phyloP scores from a whole-genome alignment of 2,888 invertebrate genomes.

The Orchestes rusci region DNA sequence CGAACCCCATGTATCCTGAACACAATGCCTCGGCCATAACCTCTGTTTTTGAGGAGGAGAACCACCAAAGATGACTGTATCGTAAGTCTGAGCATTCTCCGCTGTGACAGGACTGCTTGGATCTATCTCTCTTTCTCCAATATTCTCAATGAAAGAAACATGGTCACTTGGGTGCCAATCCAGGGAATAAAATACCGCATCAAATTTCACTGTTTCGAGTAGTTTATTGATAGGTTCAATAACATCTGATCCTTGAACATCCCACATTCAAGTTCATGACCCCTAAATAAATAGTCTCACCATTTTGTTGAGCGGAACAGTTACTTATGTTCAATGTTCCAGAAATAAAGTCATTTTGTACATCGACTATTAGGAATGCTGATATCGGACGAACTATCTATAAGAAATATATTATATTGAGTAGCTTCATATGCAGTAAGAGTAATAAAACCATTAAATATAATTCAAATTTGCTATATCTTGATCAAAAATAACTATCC shows the following conservation, averaged over 20 bases:
- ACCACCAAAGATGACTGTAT: constrained; percentile 88
- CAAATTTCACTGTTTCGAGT: constrained; percentile 73
- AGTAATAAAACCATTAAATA: too few relatives aligned
- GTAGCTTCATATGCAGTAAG: not conserved
- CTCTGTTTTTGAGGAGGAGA: constrained; percentile 80
- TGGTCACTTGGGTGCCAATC: constrained; percentile 98
- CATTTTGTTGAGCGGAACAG: constrained; percentile 87
- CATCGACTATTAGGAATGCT: constrained; percentile 89
- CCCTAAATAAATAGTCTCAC: too few relatives aligned
- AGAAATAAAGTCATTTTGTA: constrained; percentile 96
- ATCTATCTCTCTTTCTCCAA: constrained; percentile 67
- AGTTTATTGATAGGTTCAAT: constrained; percentile 86
- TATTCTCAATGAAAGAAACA: constrained; percentile 93
- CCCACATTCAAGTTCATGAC: too few relatives aligned
- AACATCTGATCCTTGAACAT: constrained; percentile 58
- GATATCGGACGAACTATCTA: constrained; percentile 79
- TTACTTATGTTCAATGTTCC: constrained; percentile 90
- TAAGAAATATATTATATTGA: constrained; percentile 21
- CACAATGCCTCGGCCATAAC: constrained; percentile 94
- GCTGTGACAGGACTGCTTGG: constrained; percentile 64
- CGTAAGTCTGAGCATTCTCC: constrained; percentile 74
- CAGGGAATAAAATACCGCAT: constrained; percentile 84
- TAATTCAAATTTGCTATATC: too few relatives aligned
- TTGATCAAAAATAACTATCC: too few relatives aligned
- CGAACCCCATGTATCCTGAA: constrained; percentile 92